Percentiles rank a stretch among this genome's conserved stretches.
These are phyloP conservation scores for Loripinus fragilis DNA, from an alignment of 2,888 invertebrate genomes.

Conservation along the genomic window DNA sequence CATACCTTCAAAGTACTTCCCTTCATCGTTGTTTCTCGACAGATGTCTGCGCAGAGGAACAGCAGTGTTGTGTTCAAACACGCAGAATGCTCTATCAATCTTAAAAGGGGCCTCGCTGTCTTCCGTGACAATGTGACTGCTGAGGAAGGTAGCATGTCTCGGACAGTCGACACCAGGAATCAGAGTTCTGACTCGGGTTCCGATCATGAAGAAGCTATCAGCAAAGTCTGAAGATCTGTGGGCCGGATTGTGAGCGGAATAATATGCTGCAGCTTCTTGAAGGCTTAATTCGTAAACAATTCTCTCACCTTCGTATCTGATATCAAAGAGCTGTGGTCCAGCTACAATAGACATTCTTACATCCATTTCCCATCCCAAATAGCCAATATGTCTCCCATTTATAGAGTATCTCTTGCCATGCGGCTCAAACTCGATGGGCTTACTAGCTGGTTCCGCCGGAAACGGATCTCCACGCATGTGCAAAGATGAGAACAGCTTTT, in stretches of 20 bases:
- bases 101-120: slow-evolving; percentile 34
- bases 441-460: slow-evolving; percentile 49
- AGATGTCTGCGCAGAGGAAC: slow-evolving; percentile 73
- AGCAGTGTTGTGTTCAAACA: slow-evolving; percentile 75
- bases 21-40: slow-evolving; percentile 31
- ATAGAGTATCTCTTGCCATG: slow-evolving; percentile 75
- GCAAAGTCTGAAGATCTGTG: slow-evolving; percentile 63
- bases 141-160: slow-evolving; percentile 66
- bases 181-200: slow-evolving; percentile 61
- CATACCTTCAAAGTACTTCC: slow-evolving; percentile 69
- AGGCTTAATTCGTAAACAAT: slow-evolving; percentile 78
- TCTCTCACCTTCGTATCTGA: slow-evolving; percentile 68
- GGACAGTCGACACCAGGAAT: slow-evolving; percentile 78
- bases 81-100: slow-evolving; percentile 56
- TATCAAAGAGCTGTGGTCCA: slow-evolving; percentile 70
- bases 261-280: slow-evolving; percentile 73
- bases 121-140: slow-evolving; percentile 29
- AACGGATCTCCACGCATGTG: slow-evolving; percentile 41
- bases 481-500: slow-evolving; percentile 32
- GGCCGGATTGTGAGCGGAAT: slow-evolving; percentile 67
- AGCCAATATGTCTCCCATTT: slow-evolving; percentile 66
- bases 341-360: slow-evolving; percentile 34
- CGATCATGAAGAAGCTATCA: slow-evolving; percentile 68
- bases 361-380: slow-evolving; percentile 75
- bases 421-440: slow-evolving; percentile 67